Conservation (phyloP, 2,888 invertebrate species). For the Drosophila rubida region DNA sequence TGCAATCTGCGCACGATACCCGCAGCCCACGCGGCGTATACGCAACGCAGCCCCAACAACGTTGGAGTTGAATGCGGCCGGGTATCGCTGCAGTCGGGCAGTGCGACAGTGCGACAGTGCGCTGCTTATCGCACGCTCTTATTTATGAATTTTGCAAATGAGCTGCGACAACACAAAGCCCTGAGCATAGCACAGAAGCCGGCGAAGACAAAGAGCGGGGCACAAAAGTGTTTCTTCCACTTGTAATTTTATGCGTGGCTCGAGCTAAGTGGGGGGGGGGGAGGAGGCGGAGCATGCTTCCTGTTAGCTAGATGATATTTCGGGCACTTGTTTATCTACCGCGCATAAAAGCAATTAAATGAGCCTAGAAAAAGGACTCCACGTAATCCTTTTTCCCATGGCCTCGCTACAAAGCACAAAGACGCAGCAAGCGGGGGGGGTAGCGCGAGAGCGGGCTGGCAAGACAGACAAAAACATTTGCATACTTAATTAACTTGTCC, state of each 20-base stretch:
- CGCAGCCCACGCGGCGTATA: conserved; percentile 1
- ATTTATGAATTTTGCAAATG: conserved; percentile 57
- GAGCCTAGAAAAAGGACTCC: conserved; percentile 64
- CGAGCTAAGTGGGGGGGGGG: conserved; percentile 23
- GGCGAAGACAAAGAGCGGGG: conserved; percentile 12
- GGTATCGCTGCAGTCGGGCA: not conserved
- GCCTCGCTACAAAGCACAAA: conserved; percentile 11
- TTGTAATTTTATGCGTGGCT: conserved; percentile 48
- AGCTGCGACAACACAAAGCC: conserved; percentile 49
- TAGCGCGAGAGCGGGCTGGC: not conserved
- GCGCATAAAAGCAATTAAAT: conserved; percentile 74
- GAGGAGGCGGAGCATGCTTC: conserved; percentile 20
- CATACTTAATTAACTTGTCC: conserved; percentile 77
- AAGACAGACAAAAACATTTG: conserved; percentile 59
- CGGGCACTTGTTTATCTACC: conserved; percentile 56
- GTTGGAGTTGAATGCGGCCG: not conserved
- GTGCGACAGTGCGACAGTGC: not conserved
- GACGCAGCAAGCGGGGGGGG: conserved; percentile 3
- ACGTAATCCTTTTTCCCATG: conserved; percentile 64
- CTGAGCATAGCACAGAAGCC: conserved; percentile 6
- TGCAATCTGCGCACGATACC: conserved; percentile 56
- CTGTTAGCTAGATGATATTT: conserved; percentile 30
- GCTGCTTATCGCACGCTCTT: conserved; percentile 4
- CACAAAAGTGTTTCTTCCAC: conserved; percentile 24
- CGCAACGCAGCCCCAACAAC: too few species aligned